phyloP scores from a whole-genome alignment of 2,113 vertebrate genomes.

The Alligator sinensis region DNA sequence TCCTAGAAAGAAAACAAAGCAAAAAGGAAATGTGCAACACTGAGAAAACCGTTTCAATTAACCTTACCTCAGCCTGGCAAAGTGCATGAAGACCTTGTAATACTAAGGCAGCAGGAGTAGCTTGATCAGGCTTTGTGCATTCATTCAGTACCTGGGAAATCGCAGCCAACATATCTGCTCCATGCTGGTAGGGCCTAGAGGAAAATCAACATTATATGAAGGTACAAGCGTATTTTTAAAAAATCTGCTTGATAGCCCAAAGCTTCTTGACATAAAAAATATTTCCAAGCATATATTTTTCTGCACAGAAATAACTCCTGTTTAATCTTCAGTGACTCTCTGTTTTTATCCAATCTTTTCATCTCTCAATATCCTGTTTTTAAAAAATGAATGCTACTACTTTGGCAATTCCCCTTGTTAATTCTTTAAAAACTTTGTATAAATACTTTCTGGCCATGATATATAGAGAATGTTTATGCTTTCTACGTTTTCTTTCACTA shows the following conservation, averaged over 20 bases:
- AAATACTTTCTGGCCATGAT: neutral
- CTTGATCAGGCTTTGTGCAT: conserved; percentile 88
- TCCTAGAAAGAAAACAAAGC: neutral
- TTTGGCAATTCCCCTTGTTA: neutral
- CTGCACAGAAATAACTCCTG: neutral
- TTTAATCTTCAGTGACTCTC: neutral
- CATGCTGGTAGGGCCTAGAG: conserved; percentile 93
- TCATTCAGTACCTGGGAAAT: conserved; percentile 88
- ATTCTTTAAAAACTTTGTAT: neutral
- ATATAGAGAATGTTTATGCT: neutral
- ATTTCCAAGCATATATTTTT: neutral
- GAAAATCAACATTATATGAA: neutral
- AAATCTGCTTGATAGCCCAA: neutral
- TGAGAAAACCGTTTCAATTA: neutral
- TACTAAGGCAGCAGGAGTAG: conserved; percentile 87
- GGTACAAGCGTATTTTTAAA: neutral
- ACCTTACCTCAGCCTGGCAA: conserved; percentile 91
- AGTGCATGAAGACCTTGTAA: conserved; percentile 92
- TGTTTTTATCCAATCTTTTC: neutral
- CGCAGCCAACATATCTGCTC: conserved; percentile 94
- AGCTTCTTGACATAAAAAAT: accelerated
- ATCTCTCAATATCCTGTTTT: neutral
- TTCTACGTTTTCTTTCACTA: neutral
- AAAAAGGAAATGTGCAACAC: neutral
- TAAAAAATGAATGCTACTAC: neutral